Evolutionary conservation across 2,888 invertebrate species (phyloP), one percentile per base, ranked within the genome.

Genomic region (Agapostemon virescens): DNA sequence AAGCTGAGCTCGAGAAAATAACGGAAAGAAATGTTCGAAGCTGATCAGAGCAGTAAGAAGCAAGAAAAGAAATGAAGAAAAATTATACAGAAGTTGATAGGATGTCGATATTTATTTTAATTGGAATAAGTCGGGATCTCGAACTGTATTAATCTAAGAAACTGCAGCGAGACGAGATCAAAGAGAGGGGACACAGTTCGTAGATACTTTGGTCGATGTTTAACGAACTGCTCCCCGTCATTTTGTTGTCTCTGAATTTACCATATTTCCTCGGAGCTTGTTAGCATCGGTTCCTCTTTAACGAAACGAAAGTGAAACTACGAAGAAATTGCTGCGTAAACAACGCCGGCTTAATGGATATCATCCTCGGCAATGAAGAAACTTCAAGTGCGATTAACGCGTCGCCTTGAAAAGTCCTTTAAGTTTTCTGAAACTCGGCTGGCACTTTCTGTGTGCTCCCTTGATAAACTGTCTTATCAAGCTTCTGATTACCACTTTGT

Each of bases 311-410:
- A 58, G 40, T 69, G 49, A 49, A 52, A 75, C 42, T 61, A 61
- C 67, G 69, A 36, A 45, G 72, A 79, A 76, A 82, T 79, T 58
- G 58, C 70, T 77, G 55, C 38, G 71, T 71, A 81, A 85, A 82
- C 82, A 81, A 79, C 67, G 15, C 45, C 42, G 11, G 42, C 74
- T 84, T 85, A 85, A 85, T 85, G 80, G 82, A 83, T 73, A 81
- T 74, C 72, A 74, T 84, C 75, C 69, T 33, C 33, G 26, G 11
- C 67, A 74, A 71, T 45, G 64, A 55, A 38, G 52, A 69, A 82
- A 77, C 52, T 71, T 74, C 64, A 23, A 74, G 81, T 45, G 67
- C 73, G 73, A 85, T 85, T 84, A 85, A 79, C 68, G 68, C 42
- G 77, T 74, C 49, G 71, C 61, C 69, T 42, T 17, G 55, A 81